phyloP scores from a whole-genome alignment of 2,888 invertebrate species.

The Sialis fuliginosa region DNA sequence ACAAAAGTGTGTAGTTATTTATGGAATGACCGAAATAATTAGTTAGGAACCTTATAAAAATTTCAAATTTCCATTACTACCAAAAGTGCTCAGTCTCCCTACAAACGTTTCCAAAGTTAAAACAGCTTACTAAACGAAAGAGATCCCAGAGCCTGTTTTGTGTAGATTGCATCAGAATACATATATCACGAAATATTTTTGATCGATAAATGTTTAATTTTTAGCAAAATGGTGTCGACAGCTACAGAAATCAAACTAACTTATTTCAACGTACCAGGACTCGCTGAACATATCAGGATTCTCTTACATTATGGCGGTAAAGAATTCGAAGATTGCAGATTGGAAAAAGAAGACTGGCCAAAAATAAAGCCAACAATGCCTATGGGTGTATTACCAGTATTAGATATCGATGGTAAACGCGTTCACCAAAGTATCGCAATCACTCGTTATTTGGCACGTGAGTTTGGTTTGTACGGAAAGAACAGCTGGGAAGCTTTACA shows the following conservation, averaged over 20 bases:
- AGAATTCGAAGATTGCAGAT: slow-evolving; percentile 40
- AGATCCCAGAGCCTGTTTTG: too few species aligned
- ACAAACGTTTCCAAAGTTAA: too few species aligned
- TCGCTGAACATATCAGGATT: slow-evolving; percentile 44
- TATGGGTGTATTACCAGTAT: slow-evolving; percentile 42
- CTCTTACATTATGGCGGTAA: slow-evolving; percentile 39
- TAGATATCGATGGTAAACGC: slow-evolving; percentile 42
- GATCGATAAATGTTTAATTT: too few species aligned
- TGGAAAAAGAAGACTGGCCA: slow-evolving; percentile 35
- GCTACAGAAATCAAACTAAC: slow-evolving; percentile 35
- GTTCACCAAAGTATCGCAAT: slow-evolving; percentile 41
- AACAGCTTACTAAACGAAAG: too few species aligned
- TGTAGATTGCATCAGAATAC: too few species aligned
- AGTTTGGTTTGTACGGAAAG: slow-evolving; percentile 36
- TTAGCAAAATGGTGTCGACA: background rate
- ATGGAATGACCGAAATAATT: too few species aligned
- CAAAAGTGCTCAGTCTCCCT: too few species aligned
- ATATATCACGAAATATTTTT: too few species aligned
- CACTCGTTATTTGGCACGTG: slow-evolving; percentile 40
- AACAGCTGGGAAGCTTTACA: slow-evolving; percentile 37
- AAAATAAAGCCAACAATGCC: slow-evolving; percentile 38
- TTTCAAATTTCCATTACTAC: too few species aligned
- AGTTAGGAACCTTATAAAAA: too few species aligned
- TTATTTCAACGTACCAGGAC: slow-evolving; percentile 41
- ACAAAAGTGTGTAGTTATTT: too few species aligned